Conservation (phyloP, 2,113 vertebrate species). For the Eretmochelys imbricata region DNA sequence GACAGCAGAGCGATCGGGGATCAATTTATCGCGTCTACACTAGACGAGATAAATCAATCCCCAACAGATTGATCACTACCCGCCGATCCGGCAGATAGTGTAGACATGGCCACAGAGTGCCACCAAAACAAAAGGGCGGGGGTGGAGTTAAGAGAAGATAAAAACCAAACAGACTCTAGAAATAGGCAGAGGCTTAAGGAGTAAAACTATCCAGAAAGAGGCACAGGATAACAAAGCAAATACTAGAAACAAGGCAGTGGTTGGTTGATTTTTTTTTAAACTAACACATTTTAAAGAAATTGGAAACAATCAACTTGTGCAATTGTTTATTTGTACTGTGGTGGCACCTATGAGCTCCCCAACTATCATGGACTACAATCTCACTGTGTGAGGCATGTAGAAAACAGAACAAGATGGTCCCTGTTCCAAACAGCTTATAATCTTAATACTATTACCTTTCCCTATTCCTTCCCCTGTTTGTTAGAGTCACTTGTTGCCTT, state of each 20-base stretch:
- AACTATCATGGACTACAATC: too few species aligned
- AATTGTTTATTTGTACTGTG: background rate
- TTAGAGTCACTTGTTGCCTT: background rate
- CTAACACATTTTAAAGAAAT: background rate
- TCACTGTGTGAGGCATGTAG: background rate
- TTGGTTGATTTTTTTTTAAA: too few species aligned
- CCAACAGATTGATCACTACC: too few species aligned
- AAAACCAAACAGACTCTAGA: background rate
- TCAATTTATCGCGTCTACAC: too few species aligned
- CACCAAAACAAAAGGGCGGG: conserved; percentile 13
- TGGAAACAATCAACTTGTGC: background rate
- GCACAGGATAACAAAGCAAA: background rate
- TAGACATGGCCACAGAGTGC: background rate
- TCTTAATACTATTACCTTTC: background rate
- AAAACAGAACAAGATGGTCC: background rate
- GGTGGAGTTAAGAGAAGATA: background rate
- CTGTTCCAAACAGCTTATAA: background rate
- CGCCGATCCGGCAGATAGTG: too few species aligned
- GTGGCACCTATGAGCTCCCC: background rate
- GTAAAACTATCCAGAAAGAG: background rate
- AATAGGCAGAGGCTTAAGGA: background rate
- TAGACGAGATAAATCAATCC: too few species aligned
- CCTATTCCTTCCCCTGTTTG: background rate
- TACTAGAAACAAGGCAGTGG: background rate
- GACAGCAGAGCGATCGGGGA: too few species aligned